Evolutionary conservation across 2,888 invertebrate species (phyloP), one percentile per base, ranked within the genome.

Genomic region (Drosophila pseudotakahashii): DNA sequence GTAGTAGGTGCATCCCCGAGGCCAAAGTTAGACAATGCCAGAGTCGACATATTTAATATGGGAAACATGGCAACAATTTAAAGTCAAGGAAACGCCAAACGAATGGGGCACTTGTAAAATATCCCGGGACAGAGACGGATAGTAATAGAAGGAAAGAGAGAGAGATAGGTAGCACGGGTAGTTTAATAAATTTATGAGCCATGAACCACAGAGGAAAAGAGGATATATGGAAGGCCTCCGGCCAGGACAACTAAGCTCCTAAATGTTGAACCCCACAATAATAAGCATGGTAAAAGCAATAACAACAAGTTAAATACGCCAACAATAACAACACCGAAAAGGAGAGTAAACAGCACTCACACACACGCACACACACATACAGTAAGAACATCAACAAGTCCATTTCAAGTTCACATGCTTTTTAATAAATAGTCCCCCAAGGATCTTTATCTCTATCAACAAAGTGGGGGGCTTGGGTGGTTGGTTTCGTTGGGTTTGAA

Each of bases 371-470:
- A 55, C 55, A 63, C 48, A 66, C 41, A 45, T 2, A 62, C 41
- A 52, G 23, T 7, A 55, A 11, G 50, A 60, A 53, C 87, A 83
- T 88, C 89, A 88, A 83, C 83, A 87, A 89, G 89, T 84, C 88
- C 85, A 87, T 84, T 88, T 84, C 78, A 89, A 89, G 89, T 89
- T 84, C 88, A 89, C 84, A 84, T 87, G 88, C 84, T 81, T 84
- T 87, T 87, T 81, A 89, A 89, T 83, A 89, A 83, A 83, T 87
- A 77, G 81, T 73, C 84, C 87, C 79, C 82, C 77, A 73, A 85
- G 83, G 86, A 82, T 79, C 75, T 61, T 75, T 57, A 82, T 79
- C 77, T 68, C 61, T 53, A 51, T 42, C 75, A 48, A 58, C 57
- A 53, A 26, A 48, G 39, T 14, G 7, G 36, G 45, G 10, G 9